A percentile compares a stretch with the other conserved stretches of the same genome.
Evolutionary conservation across 2,888 invertebrate species (phyloP).

Genomic region (Heteromyza rotundicornis): DNA sequence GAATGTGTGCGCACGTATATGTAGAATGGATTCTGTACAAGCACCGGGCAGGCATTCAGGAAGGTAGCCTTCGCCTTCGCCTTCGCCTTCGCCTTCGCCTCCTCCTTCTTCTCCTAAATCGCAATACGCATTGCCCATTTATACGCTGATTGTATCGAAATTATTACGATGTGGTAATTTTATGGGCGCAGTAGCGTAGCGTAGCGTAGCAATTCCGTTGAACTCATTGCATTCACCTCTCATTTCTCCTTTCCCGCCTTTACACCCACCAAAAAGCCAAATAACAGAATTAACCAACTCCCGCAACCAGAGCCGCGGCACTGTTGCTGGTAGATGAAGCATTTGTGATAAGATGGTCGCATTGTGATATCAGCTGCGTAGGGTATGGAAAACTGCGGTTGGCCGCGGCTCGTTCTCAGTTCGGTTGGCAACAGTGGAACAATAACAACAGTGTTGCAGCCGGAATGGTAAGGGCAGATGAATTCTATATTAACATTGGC

Average conservation of each 20-base stretch:
- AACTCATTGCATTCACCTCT: background rate
- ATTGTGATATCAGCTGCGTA: background rate
- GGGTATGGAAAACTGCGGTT: too few species aligned
- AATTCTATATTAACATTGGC: too few species aligned
- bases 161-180: constrained; percentile 52
- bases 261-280: background rate
- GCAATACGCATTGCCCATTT: constrained; percentile 1
- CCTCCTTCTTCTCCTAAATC: background rate
- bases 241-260: too few species aligned
- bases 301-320: background rate
- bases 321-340: too few species aligned
- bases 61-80: too few species aligned
- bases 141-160: constrained; percentile 42
- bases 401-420: too few species aligned
- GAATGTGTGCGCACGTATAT: too few species aligned
- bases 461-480: too few species aligned
- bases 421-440: too few species aligned
- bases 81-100: background rate
- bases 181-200: constrained; percentile 30
- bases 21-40: background rate
- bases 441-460: too few species aligned
- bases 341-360: background rate
- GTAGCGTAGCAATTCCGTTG: background rate
- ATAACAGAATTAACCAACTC: background rate
- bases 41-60: too few species aligned